These are phyloP conservation scores for Rhynchophorus ferrugineus DNA, from an alignment of 1,140 invertebrate species.

Conservation along the genomic window DNA sequence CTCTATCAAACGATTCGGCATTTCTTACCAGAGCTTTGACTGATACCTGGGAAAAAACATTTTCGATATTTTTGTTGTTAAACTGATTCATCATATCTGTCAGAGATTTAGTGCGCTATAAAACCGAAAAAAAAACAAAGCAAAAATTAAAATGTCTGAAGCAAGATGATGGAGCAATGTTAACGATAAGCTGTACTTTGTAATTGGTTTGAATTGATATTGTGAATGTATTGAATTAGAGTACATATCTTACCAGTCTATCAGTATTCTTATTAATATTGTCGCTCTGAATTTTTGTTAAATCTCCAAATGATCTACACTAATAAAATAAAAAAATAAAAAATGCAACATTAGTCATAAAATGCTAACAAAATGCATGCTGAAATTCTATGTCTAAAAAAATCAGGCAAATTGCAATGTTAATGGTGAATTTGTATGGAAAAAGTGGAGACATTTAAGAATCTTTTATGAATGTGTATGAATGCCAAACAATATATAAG, in stretches of 20 bases:
- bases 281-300: slow-evolving; percentile 48
- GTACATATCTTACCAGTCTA: slow-evolving; percentile 41
- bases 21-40: slow-evolving; percentile 53
- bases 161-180: neutral
- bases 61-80: slow-evolving; percentile 40
- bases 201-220: too few relatives aligned
- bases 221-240: too few relatives aligned
- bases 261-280: slow-evolving; percentile 29
- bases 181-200: neutral
- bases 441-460: too few relatives aligned
- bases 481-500: too few relatives aligned
- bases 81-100: slow-evolving; percentile 26
- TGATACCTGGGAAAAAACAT: slow-evolving; percentile 48
- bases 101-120: slow-evolving; percentile 37
- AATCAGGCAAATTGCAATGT: too few relatives aligned
- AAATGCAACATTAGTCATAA: slow-evolving; percentile 6
- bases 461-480: too few relatives aligned
- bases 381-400: too few relatives aligned
- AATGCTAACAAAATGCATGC: slow-evolving; percentile 14
- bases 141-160: slow-evolving; percentile 26
- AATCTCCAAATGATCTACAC: slow-evolving; percentile 56
- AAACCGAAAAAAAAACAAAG: slow-evolving; percentile 15
- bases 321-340: slow-evolving; percentile 37
- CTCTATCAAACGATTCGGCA: slow-evolving; percentile 1
- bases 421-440: too few relatives aligned